Evolutionary conservation across 35 echinoderm and acorn worm species (phyloP), one percentile per base, ranked within the genome.

Genomic region (Chiridota heheva): DNA sequence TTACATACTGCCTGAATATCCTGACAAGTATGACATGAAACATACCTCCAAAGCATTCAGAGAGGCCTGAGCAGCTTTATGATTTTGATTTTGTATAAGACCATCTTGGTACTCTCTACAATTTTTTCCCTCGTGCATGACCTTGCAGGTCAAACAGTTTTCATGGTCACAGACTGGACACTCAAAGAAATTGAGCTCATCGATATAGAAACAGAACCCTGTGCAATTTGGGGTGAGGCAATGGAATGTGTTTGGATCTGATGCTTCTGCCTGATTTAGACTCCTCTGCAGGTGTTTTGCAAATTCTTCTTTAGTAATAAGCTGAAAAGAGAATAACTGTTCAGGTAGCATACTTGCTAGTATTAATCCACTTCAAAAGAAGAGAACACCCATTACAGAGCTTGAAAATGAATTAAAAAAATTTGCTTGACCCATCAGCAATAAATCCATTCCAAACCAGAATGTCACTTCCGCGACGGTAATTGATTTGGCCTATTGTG

Each of bases 121-220:
- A 44, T 81, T 81, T 47, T 42, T 41, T 15, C 77, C 77, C 32
- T 81, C 60, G 60, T 81, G 77, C 2, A 66, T 41, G 37, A 63
- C 77, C 37, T 81, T 81, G 60, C 77, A 81, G 41, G 77, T 81
- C 60, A 81, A 63, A 43, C 77, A 81, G 77, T 63, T 81, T 61
- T 59, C 42, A 32, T 32, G 17, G 7, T 20, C 2, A 65, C 77
- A 81, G 3, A 81, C 48, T 0, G 77, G 77, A 43, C 77, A 81
- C 7, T 62, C 34, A 28, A 81, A 81, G 41, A 81, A 81, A 33
- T 81, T 81, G 60, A 65, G 57, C 36, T 65, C 60, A 30, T 81
- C 77, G 26, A 65, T 61, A 37, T 81, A 81, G 28, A 63, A 81
- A 42, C 77, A 81, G 17, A 38, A 81, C 25, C 77, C 60, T 39